Evolutionary conservation across 2,113 vertebrate genomes (phyloP).

Genomic region (Varanus salvator): DNA sequence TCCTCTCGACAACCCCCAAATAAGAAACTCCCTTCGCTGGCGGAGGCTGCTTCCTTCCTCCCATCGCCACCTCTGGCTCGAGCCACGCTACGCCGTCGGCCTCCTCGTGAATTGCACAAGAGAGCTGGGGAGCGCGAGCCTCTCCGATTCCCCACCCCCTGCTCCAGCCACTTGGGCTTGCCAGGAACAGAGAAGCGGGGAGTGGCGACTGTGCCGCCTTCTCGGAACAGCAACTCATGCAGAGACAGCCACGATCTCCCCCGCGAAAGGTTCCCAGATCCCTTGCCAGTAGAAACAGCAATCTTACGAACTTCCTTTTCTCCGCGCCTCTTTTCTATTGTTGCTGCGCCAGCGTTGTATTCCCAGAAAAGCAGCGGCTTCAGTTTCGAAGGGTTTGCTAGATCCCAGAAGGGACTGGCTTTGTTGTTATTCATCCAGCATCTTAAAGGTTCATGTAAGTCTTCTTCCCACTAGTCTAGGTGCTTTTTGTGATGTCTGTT

Average conservation of each 20-base stretch:
- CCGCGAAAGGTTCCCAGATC: not conserved
- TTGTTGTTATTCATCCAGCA: no score
- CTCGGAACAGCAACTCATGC: not conserved
- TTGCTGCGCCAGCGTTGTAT: not conserved
- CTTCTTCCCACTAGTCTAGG: no score
- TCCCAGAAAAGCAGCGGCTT: not conserved
- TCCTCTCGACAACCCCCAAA: not conserved
- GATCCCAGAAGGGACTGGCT: not conserved
- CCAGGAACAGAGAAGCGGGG: not conserved
- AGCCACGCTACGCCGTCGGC: slow-evolving; percentile 6
- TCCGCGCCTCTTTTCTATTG: not conserved
- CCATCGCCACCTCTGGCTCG: not conserved
- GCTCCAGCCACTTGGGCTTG: not conserved
- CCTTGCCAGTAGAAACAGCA: not conserved
- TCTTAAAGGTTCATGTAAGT: not conserved
- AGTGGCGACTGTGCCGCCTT: not conserved
- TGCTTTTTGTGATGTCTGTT: not conserved
- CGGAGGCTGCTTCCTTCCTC: not conserved
- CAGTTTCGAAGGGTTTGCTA: not conserved
- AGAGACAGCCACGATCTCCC: not conserved
- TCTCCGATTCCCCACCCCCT: not conserved
- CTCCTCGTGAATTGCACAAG: not conserved
- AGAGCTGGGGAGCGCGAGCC: not conserved
- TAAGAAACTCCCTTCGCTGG: slow-evolving; percentile 21
- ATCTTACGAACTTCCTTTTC: not conserved